These are phyloP conservation scores for Mormyrops attenuatus DNA, from an alignment of 2,797 vertebrate species.

Conservation along the genomic window DNA sequence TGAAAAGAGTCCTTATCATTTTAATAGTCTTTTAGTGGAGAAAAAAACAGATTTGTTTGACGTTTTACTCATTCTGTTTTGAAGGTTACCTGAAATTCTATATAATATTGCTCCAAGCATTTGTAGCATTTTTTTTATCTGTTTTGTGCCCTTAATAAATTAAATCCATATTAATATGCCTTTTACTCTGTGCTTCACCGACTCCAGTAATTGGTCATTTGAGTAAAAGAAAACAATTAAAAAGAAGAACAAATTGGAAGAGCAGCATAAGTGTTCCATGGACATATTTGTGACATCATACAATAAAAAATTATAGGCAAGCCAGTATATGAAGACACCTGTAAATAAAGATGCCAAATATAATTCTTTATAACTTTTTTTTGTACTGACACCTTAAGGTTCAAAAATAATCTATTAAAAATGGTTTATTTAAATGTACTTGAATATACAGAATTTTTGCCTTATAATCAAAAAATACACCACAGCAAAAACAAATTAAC, in stretches of 20 bases:
- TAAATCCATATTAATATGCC: not conserved
- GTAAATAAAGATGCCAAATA: not conserved
- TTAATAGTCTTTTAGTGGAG: slow-evolving; percentile 34
- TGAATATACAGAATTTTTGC: not conserved
- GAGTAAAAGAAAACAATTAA: slow-evolving; percentile 6
- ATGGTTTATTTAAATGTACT: not conserved
- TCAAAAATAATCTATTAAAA: not conserved
- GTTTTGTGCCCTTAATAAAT: not conserved
- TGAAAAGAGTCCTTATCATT: slow-evolving; percentile 49
- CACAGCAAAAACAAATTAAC: not conserved
- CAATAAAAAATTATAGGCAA: not conserved
- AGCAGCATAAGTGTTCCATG: not conserved
- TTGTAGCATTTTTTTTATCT: not conserved
- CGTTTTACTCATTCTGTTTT: not conserved
- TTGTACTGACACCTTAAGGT: not conserved
- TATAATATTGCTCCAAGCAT: not conserved
- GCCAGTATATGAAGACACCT: not conserved
- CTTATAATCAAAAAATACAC: not conserved
- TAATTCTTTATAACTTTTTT: not conserved
- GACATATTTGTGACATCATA: not conserved
- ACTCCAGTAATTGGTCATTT: not conserved
- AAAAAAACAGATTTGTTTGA: slow-evolving; percentile 43
- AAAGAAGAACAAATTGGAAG: not conserved
- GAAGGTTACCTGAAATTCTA: not conserved
- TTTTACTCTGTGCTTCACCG: not conserved